A percentile compares a stretch with the other conserved stretches of the same genome.
Evolutionary conservation across 1,140 invertebrate genomes (phyloP).

Genomic region (Episyrphus balteatus): DNA sequence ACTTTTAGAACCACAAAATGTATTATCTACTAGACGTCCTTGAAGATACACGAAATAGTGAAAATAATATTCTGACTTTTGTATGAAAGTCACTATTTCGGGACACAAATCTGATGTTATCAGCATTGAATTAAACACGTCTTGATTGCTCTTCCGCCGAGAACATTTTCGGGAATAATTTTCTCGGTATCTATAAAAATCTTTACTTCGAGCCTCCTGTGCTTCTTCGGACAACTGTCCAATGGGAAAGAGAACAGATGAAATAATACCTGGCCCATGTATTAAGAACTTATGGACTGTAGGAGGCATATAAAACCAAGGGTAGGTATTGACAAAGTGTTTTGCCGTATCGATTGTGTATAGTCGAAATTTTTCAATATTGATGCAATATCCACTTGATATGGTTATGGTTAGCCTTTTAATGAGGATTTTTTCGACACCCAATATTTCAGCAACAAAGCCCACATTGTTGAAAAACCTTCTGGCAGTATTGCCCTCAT

Average conservation of each 20-base stretch:
- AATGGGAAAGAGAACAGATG: neutral
- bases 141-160: no score
- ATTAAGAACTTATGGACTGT: neutral
- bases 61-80: no score
- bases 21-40: no score
- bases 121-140: neutral
- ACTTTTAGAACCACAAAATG: no score
- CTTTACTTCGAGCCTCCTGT: no score
- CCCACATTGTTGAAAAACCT: constrained; percentile 24
- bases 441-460: neutral
- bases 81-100: no score
- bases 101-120: neutral
- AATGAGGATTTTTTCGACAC: neutral
- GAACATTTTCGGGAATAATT: no score
- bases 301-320: neutral
- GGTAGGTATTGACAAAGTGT: neutral
- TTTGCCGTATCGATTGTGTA: neutral
- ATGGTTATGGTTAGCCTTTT: neutral
- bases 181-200: no score
- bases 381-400: neutral
- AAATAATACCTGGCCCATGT: neutral
- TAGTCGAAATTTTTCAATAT: neutral
- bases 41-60: no score
- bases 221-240: no score
- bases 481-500: constrained; percentile 31